Conservation (phyloP, 2,797 vertebrate species). For the Tauraco hartlaubi region DNA sequence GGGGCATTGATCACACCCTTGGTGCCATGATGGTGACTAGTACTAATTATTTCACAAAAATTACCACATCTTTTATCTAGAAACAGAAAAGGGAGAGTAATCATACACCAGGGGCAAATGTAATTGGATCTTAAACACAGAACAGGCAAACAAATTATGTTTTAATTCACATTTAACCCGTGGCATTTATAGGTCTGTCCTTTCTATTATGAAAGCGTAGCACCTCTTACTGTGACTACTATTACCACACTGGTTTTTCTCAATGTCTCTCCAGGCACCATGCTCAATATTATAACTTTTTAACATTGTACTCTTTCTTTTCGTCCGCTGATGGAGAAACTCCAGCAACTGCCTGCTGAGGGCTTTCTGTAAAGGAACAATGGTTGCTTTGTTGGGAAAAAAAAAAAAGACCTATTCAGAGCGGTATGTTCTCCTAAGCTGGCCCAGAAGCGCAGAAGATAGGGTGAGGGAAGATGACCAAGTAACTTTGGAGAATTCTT, state of each 20-base stretch:
- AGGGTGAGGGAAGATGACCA: neutral
- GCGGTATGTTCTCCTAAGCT: neutral
- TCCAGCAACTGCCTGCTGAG: slow-evolving; percentile 38
- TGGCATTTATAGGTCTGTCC: neutral
- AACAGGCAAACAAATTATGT: neutral
- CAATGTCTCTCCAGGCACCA: slow-evolving; percentile 32
- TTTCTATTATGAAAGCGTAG: neutral
- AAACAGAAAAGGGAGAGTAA: neutral
- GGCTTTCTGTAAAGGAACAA: slow-evolving; percentile 14
- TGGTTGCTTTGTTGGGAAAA: neutral
- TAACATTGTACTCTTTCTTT: slow-evolving; percentile 47
- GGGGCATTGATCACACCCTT: neutral
- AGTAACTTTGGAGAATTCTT: neutral
- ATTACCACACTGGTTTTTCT: slow-evolving; percentile 36
- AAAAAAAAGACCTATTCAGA: neutral
- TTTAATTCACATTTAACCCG: neutral
- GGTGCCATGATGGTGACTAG: neutral
- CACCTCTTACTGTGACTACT: neutral
- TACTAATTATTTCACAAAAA: neutral
- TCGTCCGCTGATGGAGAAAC: slow-evolving; percentile 62
- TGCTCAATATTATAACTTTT: slow-evolving; percentile 29
- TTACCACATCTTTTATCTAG: neutral
- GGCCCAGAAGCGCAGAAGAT: neutral
- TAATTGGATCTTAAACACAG: neutral
- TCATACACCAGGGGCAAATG: neutral